Conservation (phyloP, 2,888 invertebrate species). For the Hydrotaea cyrtoneurina region DNA sequence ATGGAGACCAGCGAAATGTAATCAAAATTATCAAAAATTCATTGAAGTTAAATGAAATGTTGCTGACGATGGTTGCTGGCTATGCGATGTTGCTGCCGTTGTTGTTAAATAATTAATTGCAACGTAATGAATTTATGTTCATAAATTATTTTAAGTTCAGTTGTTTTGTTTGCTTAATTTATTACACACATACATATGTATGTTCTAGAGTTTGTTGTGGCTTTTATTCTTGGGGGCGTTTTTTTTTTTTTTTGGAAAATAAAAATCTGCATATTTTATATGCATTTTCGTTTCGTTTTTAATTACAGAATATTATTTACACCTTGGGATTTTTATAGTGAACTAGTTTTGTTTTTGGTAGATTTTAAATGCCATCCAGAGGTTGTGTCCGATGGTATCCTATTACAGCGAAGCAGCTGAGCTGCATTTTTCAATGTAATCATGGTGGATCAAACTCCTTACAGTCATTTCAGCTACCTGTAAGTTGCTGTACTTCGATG, state of each 20-base stretch:
- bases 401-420: too few species aligned
- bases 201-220: constrained; percentile 30
- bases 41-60: too few species aligned
- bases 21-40: too few species aligned
- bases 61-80: too few species aligned
- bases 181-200: constrained; percentile 24
- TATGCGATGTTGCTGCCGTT: neutral
- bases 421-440: too few species aligned
- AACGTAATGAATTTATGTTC: neutral
- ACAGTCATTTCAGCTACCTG: too few species aligned
- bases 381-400: neutral
- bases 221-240: neutral
- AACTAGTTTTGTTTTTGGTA: neutral
- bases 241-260: too few species aligned
- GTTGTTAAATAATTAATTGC: neutral
- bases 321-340: constrained; percentile 27
- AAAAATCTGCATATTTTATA: constrained; percentile 57
- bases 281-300: constrained; percentile 36
- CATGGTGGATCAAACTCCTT: too few species aligned
- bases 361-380: neutral
- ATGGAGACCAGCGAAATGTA: neutral
- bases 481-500: too few species aligned
- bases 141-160: neutral
- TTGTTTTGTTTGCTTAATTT: neutral
- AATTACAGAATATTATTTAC: constrained; percentile 49